Percentiles rank a stretch among this genome's conserved stretches.
These are phyloP conservation scores for Hylia prasina DNA, from an alignment of 2,113 vertebrate genomes.

Conservation along the genomic window DNA sequence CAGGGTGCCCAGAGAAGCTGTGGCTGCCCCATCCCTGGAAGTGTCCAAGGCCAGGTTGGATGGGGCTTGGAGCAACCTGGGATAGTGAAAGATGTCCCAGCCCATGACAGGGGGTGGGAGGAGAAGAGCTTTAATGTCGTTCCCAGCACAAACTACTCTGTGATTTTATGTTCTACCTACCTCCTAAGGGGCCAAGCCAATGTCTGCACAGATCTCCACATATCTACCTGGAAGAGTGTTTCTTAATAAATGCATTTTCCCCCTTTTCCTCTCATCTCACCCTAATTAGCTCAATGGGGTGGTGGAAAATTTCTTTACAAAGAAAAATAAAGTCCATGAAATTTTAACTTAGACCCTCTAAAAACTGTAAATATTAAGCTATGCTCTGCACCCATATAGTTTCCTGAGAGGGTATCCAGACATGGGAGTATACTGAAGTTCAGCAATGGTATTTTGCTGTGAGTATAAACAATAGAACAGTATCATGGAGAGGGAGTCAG, in stretches of 20 bases:
- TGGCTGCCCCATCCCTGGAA: not conserved
- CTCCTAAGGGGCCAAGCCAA: not conserved
- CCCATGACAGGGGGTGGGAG: not conserved
- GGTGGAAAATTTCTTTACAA: not conserved
- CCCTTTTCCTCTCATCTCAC: not conserved
- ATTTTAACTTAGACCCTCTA: not conserved
- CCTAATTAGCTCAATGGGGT: not conserved
- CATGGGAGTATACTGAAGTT: not conserved
- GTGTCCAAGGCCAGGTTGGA: not conserved
- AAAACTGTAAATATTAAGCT: not conserved
- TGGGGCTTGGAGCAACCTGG: not conserved
- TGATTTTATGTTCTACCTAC: not conserved
- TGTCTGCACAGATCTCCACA: not conserved
- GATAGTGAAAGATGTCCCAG: not conserved
- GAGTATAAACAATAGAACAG: not conserved
- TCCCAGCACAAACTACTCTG: not conserved
- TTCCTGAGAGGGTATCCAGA: not conserved
- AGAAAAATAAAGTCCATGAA: not conserved
- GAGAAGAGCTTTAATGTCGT: not conserved
- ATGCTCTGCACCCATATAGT: fast-evolving
- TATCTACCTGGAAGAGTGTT: not conserved
- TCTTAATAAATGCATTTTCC: not conserved
- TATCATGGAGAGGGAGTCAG: fast-evolving
- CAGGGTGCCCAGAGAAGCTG: not conserved
- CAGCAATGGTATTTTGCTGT: not conserved